Evolutionary conservation across 2,888 invertebrate species (phyloP), one percentile per base, ranked within the genome.

Genomic region (Cosmia trapezina): DNA sequence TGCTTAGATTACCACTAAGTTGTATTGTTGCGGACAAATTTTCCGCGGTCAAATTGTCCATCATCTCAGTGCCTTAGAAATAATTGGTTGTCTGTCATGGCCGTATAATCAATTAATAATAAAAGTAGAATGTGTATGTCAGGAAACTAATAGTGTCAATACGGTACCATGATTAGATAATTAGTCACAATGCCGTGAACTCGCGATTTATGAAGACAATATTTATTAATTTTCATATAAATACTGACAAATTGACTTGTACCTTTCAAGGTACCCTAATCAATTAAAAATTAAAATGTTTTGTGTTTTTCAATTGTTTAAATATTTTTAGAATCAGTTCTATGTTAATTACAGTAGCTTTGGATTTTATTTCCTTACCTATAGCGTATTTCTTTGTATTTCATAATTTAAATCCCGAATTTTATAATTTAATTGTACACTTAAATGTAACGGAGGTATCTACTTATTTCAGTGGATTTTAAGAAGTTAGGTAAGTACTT

Each of bases 171-270:
- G 57, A 75, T 81, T 75, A 47, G n/a, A 59, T 53, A 22, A 49
- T 73, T 57, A 22, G 73, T 33, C 33, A 72, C 80, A 80, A 69
- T 62, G 47, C 81, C 81, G 70, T 71, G 70, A 63, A 73, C 6
- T 33, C n/a, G 33, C 22, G 56, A 59, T 37, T 19, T 47, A 19
- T 7, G 14, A 53, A 65, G 49, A 70, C 17, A 53, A 43, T 49
- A n/a, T 28, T 65, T 37, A n/a, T n/a, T n/a, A 0, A 17, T 54
- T 47, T 69, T 70, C 9, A 45, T 49, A n/a, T 12, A 28, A 51
- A 73, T 62, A 47, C 33, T 12, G 41, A 37, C 4, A 33, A 19
- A 61, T 11, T 53, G 4, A 43, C 17, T 17, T 49, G n/a, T n/a
- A n/a, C n/a, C 60, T 68, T 17, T 51, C 65, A 57, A 73, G 65